Evolutionary conservation across 1,140 invertebrate genomes (phyloP), one percentile per base, ranked within the genome.

Genomic region (Tetramorium parvispinum): DNA sequence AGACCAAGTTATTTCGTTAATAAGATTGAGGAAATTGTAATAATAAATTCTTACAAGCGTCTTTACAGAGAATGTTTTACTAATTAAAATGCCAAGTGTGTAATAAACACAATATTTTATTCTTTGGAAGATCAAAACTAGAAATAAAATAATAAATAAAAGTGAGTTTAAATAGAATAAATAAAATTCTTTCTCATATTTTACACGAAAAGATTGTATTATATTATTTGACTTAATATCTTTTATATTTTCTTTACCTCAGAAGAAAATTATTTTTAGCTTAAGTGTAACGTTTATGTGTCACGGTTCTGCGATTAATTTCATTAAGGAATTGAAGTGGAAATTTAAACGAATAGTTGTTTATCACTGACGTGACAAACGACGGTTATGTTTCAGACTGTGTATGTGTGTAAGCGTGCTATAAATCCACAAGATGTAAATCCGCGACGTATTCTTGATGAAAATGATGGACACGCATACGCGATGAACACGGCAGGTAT

Each of bases 51-150:
- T 27, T n/a, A 13, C 4, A 37, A 27, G 13, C 24, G 8, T 55
- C 3, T 68, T 53, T 5, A 27, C 46, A 43, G 40, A 57, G 32
- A 53, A 68, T 27, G 4, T 13, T 40, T 55, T 4, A 51, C 21
- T 71, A 77, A 77, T 71, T n/a, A 81, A 71, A 55, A 71, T 24
- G 4, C 32, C 8, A 51, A 68, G 55, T 53, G 8, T 16, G 11
- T 53, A 79, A 53, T 32, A 43, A 70, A 43, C 21, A 5, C 3
- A 27, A 13, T n/a, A 37, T 8, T 5, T 40, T 68, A 51, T 55
- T 21, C 46, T 49, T 3, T 2, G 13, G 0, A 68, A 55, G 16
- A 53, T 43, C 51, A 40, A 51, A 66, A 65, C 11, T 75, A 37
- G 7, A 37, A 21, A 37, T 7, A n/a, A 53, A 75, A 49, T 68